Evolutionary conservation across 2,113 vertebrate genomes (phyloP), one percentile per base, ranked within the genome.

Genomic region (Dromiciops gliroides): DNA sequence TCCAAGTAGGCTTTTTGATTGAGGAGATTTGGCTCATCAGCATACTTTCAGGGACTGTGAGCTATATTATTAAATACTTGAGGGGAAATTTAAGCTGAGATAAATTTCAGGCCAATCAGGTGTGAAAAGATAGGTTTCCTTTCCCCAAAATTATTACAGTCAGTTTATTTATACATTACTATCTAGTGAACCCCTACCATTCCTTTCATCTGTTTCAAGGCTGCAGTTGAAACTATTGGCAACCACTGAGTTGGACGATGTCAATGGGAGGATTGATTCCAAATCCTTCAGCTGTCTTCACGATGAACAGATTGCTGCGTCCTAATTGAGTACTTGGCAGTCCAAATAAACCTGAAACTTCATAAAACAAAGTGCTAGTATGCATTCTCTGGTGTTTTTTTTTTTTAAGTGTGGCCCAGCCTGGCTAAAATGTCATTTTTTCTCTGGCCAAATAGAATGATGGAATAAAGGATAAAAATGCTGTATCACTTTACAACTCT

Each of bases 91-190:
- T 56, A 94, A 96, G 49, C 93, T 48, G 89, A 92, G 90, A 91
- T 95, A 19, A 44, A 53, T 48, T 93, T 91, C 91, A 93, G 90
- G 12, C 12, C 48, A 47, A 1, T 4, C 56, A 92, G 60, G 44
- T 93, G 51, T 53, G 90, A 94, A 96, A 89, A 48, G 53, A 92
- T 93, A 95, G 49, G 16, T 75, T 1, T 91, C 91, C 93, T 90
- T 94, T 83, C 89, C 83, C 50, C 9, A 7, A 94, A 93, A n/a
- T 52, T 75, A 48, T 51, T 89, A 50, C 91, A 49, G 50, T 93
- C 90, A 92, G 37, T 12, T 51, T 89, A 16, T 92, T 50, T 10
- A 44, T 52, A 52, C 23, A 91, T 28, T 37, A 37, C 44, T 91
- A 2, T 1, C 48, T 88, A 48, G 48, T 93, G 67, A 93, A 92